Evolutionary conservation across 2,113 vertebrate genomes (phyloP).

Genomic region (Aldabrachelys gigantea): DNA sequence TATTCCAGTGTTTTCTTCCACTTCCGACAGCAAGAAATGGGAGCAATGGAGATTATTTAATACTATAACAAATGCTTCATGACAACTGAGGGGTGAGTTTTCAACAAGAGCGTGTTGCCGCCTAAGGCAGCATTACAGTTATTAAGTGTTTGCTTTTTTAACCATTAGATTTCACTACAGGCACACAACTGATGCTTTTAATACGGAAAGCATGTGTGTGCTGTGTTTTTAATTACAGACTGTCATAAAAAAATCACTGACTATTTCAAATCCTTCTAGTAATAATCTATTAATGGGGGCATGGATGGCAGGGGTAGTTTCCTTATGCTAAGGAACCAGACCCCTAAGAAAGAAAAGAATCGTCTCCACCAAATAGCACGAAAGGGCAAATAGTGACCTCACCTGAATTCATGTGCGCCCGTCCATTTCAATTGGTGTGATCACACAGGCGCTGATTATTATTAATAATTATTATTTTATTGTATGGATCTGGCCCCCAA

Average conservation of each 20-base stretch:
- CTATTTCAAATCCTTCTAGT: background rate
- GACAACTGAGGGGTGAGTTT: background rate
- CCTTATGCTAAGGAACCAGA: background rate
- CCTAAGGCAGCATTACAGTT: too few species aligned
- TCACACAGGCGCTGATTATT: background rate
- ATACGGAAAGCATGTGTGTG: background rate
- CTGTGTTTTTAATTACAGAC: background rate
- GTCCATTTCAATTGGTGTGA: background rate
- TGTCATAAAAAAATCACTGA: background rate
- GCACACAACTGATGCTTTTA: background rate
- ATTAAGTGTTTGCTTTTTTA: accelerated
- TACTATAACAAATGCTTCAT: background rate
- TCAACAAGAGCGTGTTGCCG: background rate
- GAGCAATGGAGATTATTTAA: background rate
- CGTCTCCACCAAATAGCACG: background rate
- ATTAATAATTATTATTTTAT: background rate
- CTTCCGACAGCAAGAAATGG: background rate
- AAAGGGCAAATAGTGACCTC: background rate
- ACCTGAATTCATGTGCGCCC: background rate
- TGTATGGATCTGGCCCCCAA: background rate
- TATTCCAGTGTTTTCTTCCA: background rate
- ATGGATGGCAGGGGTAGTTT: background rate
- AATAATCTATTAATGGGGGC: background rate
- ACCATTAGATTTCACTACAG: accelerated
- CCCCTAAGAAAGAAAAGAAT: accelerated